A percentile compares a stretch with the other conserved stretches of the same genome.
phyloP scores from a whole-genome alignment of 2,113 vertebrate species.

The Erythrolamprus reginae region DNA sequence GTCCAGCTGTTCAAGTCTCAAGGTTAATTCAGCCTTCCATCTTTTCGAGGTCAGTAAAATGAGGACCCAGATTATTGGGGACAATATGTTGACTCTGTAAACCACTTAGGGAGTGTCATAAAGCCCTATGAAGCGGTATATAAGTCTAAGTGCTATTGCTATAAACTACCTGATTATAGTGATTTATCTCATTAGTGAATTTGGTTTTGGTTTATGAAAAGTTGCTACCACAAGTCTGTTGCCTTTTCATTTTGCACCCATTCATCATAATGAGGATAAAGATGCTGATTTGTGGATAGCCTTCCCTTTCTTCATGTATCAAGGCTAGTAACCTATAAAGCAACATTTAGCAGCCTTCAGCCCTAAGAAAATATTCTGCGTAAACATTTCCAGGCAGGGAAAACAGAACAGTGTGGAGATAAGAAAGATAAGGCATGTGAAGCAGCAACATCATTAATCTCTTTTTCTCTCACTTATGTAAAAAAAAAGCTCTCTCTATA shows the following conservation, averaged over 20 bases:
- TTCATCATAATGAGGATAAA: background rate
- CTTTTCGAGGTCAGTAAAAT: no score
- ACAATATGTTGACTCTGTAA: no score
- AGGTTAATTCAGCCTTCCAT: no score
- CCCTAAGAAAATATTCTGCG: slow-evolving; percentile 6
- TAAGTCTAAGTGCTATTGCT: no score
- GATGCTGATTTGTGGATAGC: background rate
- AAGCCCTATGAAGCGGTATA: no score
- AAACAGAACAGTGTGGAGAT: slow-evolving; percentile 9
- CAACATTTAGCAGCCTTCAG: background rate
- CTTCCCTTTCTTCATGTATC: background rate
- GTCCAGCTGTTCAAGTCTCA: no score
- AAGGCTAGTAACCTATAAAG: background rate
- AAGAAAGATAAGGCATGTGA: slow-evolving; percentile 27
- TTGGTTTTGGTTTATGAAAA: background rate
- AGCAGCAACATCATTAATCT: slow-evolving; percentile 34
- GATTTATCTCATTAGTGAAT: background rate
- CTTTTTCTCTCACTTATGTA: slow-evolving; percentile 49
- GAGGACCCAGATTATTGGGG: no score
- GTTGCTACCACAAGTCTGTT: background rate
- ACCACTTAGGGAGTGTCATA: no score
- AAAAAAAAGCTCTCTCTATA: slow-evolving; percentile 25
- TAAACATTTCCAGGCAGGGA: background rate
- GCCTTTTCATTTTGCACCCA: background rate
- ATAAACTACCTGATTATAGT: background rate